Evolutionary conservation across 2,888 invertebrate species (phyloP), one percentile per base, ranked within the genome.

Genomic region (Limnephilus auricula): DNA sequence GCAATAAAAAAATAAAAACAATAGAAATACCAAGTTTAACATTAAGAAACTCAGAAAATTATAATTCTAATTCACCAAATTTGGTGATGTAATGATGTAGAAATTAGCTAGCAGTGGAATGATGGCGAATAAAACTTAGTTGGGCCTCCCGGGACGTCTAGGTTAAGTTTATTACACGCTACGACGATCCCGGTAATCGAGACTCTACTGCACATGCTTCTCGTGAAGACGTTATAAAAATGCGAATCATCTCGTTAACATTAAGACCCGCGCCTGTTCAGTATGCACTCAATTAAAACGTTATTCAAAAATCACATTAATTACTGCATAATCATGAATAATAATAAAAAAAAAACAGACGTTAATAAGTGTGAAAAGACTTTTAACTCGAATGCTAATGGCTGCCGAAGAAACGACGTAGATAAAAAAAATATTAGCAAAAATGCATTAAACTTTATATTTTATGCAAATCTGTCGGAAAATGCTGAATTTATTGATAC

Each of bases 191-290:
- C 25, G 25, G 1, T 25, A n/a, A 65, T 65, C 65, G 65, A 25
- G 65, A 65, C 25, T 65, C 13, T 80, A 80, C 80, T 80, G 80
- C 31, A 32, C 31, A 1, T 18, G 32, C 40, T 84, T 85, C 18
- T 30, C 31, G 45, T 85, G 18, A 45, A 85, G 85, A 40, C 85
- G 40, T 85, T 30, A 32, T 6, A 82, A 82, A 40, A 85, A 85
- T 85, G 34, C 40, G 85, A 85, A 85, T 85, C 40, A 45, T 30
- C 85, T 45, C 85, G n/a, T 85, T 85, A 40, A 40, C 50, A 50
- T 31, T 18, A 50, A 45, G 45, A 45, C 85, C 25, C 50, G 31
- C 85, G 80, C 31, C 32, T 5, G 80, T 30, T 30, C 31, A 18
- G 80, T 82, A 85, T 30, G 25, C 31, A 45, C 40, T n/a, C 85